These are phyloP conservation scores for Carapus acus DNA, from an alignment of 2,797 vertebrate species.

Conservation along the genomic window DNA sequence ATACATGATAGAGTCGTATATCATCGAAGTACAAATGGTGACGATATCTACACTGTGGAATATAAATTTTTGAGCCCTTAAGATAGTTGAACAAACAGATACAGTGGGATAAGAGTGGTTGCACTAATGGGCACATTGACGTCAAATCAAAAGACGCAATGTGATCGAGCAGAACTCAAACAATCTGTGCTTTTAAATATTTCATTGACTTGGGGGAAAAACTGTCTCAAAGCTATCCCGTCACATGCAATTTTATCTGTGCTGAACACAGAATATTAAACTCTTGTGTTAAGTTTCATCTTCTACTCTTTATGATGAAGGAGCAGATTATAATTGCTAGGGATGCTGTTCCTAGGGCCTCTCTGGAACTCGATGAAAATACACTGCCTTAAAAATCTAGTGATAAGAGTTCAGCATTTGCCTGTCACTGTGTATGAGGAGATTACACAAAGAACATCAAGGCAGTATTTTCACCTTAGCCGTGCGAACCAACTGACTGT, in stretches of 20 bases:
- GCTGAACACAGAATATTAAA: slow-evolving; percentile 13
- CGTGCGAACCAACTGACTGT: slow-evolving; percentile 41
- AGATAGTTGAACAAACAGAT: slow-evolving; percentile 29
- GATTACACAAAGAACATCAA: slow-evolving; percentile 28
- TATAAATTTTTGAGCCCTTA: slow-evolving; percentile 21
- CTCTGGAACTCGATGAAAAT: slow-evolving; percentile 15
- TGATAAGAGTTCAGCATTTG: slow-evolving; percentile 31
- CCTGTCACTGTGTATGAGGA: slow-evolving; percentile 42
- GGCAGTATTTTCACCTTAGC: slow-evolving; percentile 45
- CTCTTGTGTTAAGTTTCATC: not conserved
- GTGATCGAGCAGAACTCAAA: slow-evolving; percentile 40
- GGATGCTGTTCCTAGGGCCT: slow-evolving; percentile 16
- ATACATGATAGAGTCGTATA: not conserved
- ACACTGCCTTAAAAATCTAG: slow-evolving; percentile 28
- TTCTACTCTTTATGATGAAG: slow-evolving; percentile 15
- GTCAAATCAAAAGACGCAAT: slow-evolving; percentile 32
- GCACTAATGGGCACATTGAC: slow-evolving; percentile 59
- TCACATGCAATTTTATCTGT: slow-evolving; percentile 22
- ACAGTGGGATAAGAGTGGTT: slow-evolving; percentile 31
- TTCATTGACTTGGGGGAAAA: slow-evolving; percentile 40
- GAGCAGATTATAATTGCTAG: slow-evolving; percentile 22
- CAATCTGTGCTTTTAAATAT: slow-evolving; percentile 60
- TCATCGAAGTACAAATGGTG: slow-evolving; percentile 1
- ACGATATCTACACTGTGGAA: slow-evolving; percentile 17
- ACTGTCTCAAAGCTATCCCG: slow-evolving; percentile 16